Evolutionary conservation across 2,797 vertebrate genomes (phyloP).

Genomic region (Gila robusta): DNA sequence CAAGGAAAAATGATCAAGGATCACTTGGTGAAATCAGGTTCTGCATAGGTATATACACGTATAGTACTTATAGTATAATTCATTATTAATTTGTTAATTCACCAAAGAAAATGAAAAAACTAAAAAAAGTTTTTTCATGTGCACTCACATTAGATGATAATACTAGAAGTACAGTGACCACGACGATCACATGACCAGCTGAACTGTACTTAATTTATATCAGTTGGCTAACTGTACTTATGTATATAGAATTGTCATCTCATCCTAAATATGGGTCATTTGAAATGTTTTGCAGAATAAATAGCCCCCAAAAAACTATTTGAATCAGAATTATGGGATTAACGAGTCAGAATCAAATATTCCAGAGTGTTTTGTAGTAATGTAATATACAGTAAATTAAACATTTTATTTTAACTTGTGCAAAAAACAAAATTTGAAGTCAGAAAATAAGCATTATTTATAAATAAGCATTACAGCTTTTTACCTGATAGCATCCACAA

Average conservation of each 20-base stretch:
- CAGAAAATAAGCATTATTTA: neutral
- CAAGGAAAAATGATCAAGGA: no score
- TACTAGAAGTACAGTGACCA: neutral
- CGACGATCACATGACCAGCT: neutral
- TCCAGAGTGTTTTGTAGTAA: neutral
- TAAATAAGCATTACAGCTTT: neutral
- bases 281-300: neutral
- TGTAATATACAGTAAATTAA: neutral
- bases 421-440: neutral
- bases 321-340: neutral
- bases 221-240: neutral
- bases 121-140: neutral
- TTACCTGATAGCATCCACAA: slow-evolving; percentile 88
- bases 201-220: neutral
- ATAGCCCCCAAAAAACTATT: neutral
- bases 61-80: neutral
- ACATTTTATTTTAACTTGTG: neutral
- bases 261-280: neutral
- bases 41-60: neutral
- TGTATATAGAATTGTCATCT: no score
- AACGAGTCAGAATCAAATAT: neutral
- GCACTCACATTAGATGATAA: neutral
- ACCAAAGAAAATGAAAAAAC: neutral
- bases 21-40: neutral
- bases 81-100: neutral